phyloP scores from a whole-genome alignment of 2,113 vertebrate genomes.

The Potamarius usumacintae region DNA sequence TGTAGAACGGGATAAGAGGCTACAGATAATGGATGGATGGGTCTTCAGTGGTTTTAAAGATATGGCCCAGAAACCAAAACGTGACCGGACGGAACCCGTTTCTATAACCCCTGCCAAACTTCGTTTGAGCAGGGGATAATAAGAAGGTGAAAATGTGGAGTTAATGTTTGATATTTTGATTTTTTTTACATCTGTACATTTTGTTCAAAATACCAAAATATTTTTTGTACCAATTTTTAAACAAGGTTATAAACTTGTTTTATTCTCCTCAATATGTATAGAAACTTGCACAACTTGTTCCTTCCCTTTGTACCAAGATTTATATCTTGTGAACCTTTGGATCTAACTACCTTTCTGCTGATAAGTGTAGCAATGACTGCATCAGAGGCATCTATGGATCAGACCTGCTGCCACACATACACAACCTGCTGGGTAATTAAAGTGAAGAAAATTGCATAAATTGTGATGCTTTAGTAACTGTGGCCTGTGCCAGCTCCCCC shows the following conservation, averaged over 20 bases:
- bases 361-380: conserved; percentile 14
- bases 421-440: conserved; percentile 60
- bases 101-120: too few relatives aligned
- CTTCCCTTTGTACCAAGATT: not conserved
- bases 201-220: not conserved
- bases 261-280: not conserved
- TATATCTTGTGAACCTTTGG: not conserved
- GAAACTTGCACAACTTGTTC: not conserved
- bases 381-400: conserved; percentile 13
- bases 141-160: not conserved
- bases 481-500: conserved; percentile 46
- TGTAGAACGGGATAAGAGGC: too few relatives aligned
- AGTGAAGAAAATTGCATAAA: conserved; percentile 52
- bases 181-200: not conserved
- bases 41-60: too few relatives aligned
- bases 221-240: not conserved
- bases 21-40: too few relatives aligned
- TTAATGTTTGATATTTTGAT: not conserved
- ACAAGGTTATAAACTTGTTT: not conserved
- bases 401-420: conserved; percentile 19
- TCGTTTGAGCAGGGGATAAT: too few relatives aligned
- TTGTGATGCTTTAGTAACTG: conserved; percentile 39
- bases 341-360: conserved; percentile 23
- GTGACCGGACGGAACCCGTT: too few relatives aligned
- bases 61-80: too few relatives aligned